These are phyloP conservation scores for Digitonthophagus gazella DNA, from an alignment of 2,888 invertebrate genomes.

Conservation along the genomic window DNA sequence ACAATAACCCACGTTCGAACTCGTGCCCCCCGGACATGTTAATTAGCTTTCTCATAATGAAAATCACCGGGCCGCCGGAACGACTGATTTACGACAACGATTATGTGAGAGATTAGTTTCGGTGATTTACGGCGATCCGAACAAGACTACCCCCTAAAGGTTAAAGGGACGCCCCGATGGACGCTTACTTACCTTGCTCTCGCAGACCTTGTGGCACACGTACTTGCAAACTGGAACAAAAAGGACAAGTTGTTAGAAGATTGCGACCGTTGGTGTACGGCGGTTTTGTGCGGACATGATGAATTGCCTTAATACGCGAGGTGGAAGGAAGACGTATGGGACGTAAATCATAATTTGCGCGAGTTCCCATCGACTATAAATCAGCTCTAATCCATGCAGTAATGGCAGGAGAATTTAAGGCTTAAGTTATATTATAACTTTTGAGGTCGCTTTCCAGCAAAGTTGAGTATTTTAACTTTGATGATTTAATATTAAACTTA, in stretches of 20 bases:
- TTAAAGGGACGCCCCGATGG: not conserved
- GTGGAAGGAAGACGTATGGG: not conserved
- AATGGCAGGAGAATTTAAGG: not conserved
- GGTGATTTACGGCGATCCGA: conserved; percentile 1
- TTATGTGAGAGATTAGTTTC: conserved; percentile 2
- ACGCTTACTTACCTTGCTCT: conserved; percentile 66
- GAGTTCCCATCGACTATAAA: not conserved
- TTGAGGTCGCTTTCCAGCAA: too few relatives aligned
- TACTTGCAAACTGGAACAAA: conserved; percentile 78
- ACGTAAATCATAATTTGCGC: not conserved
- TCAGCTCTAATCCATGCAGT: not conserved
- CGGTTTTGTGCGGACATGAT: not conserved
- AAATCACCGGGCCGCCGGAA: not conserved
- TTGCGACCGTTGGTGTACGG: not conserved
- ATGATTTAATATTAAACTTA: too few relatives aligned
- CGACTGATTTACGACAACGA: conserved; percentile 8
- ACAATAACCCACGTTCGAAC: not conserved
- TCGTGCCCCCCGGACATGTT: not conserved
- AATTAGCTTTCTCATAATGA: conserved; percentile 7
- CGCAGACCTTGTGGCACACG: conserved; percentile 75
- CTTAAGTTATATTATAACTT: too few relatives aligned
- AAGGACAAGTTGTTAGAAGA: conserved; percentile 32
- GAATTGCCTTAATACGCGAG: not conserved
- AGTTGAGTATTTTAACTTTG: too few relatives aligned
- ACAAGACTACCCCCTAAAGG: not conserved